Conservation (phyloP, 2,888 invertebrate species). For the Platyscelio sp. region DNA sequence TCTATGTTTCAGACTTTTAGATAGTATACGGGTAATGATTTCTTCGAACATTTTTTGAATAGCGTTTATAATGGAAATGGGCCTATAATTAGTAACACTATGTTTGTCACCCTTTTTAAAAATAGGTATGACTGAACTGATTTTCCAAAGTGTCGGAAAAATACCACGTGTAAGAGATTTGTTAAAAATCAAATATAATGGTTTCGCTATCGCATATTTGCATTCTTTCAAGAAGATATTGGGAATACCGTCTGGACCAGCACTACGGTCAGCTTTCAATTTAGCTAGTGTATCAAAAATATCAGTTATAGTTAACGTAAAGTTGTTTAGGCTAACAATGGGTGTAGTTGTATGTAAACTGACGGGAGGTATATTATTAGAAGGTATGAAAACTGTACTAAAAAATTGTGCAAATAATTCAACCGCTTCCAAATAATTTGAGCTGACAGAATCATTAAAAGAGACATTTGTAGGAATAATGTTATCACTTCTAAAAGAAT, state of each 20-base stretch:
- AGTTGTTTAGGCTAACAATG: background rate
- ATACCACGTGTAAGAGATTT: background rate
- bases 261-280: background rate
- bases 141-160: conserved; percentile 14
- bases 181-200: conserved; percentile 3
- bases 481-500: background rate
- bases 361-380: background rate
- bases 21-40: background rate
- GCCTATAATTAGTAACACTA: background rate
- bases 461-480: background rate
- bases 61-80: background rate
- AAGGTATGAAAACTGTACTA: background rate
- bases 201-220: conserved; percentile 3
- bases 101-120: conserved; percentile 7
- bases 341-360: background rate
- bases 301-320: background rate
- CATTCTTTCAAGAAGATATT: conserved; percentile 13
- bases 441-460: background rate
- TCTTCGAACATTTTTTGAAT: conserved; percentile 27
- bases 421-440: conserved; percentile 2
- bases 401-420: conserved; percentile 5
- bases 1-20: too few species aligned
- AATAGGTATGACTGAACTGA: conserved; percentile 1
- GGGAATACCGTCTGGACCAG: conserved; percentile 23
- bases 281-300: background rate